These are phyloP conservation scores for Erannis defoliaria DNA, from an alignment of 2,888 invertebrate species.

Conservation along the genomic window DNA sequence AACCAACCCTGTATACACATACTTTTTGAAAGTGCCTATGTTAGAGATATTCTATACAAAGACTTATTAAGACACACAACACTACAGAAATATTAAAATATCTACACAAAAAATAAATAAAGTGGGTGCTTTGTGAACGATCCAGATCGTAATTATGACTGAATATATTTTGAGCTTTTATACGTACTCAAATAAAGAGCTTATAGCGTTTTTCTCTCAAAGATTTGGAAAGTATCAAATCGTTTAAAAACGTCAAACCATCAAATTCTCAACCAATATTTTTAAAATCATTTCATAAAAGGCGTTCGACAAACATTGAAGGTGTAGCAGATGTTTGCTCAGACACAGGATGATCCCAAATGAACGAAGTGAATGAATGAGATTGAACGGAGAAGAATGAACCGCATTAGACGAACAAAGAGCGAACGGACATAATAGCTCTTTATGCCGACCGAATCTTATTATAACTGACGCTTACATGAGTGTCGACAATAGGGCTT, in stretches of 20 bases:
- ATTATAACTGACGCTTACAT: slow-evolving; percentile 71
- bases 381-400: slow-evolving; percentile 55
- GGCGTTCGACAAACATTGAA: slow-evolving; percentile 41
- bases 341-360: slow-evolving; percentile 49
- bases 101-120: no score
- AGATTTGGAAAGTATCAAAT: not conserved
- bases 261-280: slow-evolving; percentile 7
- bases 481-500: slow-evolving; percentile 45
- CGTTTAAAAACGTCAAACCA: not conserved
- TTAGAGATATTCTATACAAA: no score
- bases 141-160: no score
- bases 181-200: not conserved
- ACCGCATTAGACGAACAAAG: slow-evolving; percentile 69
- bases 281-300: slow-evolving; percentile 18
- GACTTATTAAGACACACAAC: no score
- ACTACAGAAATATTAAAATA: no score
- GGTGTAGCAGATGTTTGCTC: slow-evolving; percentile 78
- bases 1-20: no score
- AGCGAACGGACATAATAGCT: slow-evolving; percentile 65
- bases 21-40: no score
- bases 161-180: no score
- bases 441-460: slow-evolving; percentile 71
- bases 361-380: slow-evolving; percentile 61
- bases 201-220: not conserved
- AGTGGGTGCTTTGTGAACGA: no score